A percentile compares a stretch with the other conserved stretches of the same genome.
These are phyloP conservation scores for Pyrrhia umbra DNA, from an alignment of 2,888 invertebrate species.

Conservation along the genomic window DNA sequence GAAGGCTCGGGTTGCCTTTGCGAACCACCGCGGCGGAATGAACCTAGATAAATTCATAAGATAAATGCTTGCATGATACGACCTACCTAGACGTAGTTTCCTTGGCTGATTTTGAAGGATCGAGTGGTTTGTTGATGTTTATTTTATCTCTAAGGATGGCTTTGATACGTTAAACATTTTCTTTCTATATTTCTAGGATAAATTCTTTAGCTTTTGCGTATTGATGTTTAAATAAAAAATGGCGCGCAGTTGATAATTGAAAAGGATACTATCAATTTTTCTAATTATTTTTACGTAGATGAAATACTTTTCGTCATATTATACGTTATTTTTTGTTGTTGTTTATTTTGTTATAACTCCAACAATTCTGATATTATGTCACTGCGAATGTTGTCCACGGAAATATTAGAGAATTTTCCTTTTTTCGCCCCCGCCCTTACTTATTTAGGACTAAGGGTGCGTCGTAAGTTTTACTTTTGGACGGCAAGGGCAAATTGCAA, in stretches of 20 bases:
- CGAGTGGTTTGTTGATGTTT: constrained; percentile 44
- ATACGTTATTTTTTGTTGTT: not conserved
- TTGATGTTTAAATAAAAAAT: not conserved
- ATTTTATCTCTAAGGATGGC: constrained; percentile 21
- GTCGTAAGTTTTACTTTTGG: constrained; percentile 85
- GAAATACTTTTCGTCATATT: not conserved
- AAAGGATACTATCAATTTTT: not conserved
- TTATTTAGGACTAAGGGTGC: constrained; percentile 83
- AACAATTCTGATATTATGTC: constrained; percentile 33
- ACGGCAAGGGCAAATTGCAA: constrained; percentile 86
- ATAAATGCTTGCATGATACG: constrained; percentile 54
- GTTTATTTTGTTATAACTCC: constrained; percentile 1
- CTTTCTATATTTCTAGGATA: constrained; percentile 1
- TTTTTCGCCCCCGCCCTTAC: constrained; percentile 67
- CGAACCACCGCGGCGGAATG: constrained; percentile 61
- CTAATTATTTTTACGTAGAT: not conserved
- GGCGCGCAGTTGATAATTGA: not conserved
- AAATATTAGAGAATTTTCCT: constrained; percentile 56
- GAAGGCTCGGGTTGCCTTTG: constrained; percentile 60
- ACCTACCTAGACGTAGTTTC: constrained; percentile 47
- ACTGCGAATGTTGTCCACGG: constrained; percentile 37
- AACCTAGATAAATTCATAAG: constrained; percentile 60
- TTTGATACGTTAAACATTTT: constrained; percentile 24
- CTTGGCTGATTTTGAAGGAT: constrained; percentile 54
- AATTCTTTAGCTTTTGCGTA: not conserved